phyloP scores from a whole-genome alignment of 2,113 vertebrate species.

The Pleuronectes platessa region DNA sequence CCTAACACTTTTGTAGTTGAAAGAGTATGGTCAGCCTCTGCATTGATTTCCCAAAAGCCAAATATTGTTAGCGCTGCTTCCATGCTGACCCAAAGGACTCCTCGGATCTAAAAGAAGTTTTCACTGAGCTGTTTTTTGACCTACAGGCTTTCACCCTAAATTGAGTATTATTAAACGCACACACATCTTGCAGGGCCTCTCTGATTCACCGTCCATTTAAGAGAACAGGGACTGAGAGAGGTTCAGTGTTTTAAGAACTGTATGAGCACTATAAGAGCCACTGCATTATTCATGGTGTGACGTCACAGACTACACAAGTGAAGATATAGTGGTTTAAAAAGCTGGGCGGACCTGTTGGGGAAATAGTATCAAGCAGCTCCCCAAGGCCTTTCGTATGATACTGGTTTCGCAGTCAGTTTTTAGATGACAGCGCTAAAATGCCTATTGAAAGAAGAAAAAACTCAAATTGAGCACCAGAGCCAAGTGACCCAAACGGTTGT shows the following conservation, averaged over 20 bases:
- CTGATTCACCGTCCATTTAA: neutral
- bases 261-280: slow-evolving; percentile 6
- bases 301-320: slow-evolving; percentile 26
- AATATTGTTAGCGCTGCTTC: slow-evolving; percentile 34
- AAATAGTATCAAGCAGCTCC: slow-evolving; percentile 46
- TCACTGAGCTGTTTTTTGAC: neutral
- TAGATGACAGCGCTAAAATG: slow-evolving; percentile 17
- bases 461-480: slow-evolving; percentile 18
- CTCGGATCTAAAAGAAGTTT: slow-evolving; percentile 11
- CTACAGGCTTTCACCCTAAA: slow-evolving; percentile 2
- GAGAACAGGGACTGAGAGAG: neutral
- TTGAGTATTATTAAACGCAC: neutral
- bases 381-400: slow-evolving; percentile 29
- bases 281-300: slow-evolving; percentile 62
- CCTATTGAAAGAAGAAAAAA: neutral
- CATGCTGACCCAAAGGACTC: slow-evolving; percentile 16
- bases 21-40: slow-evolving; percentile 22
- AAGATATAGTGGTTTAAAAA: slow-evolving; percentile 56
- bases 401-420: slow-evolving; percentile 26
- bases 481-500: slow-evolving; percentile 25
- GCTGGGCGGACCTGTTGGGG: slow-evolving; percentile 36
- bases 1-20: slow-evolving; percentile 27
- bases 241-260: slow-evolving; percentile 28
- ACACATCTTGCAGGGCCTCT: neutral
- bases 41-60: slow-evolving; percentile 55